Conservation (phyloP, 2,888 invertebrate species). For the Agelastica alni region DNA sequence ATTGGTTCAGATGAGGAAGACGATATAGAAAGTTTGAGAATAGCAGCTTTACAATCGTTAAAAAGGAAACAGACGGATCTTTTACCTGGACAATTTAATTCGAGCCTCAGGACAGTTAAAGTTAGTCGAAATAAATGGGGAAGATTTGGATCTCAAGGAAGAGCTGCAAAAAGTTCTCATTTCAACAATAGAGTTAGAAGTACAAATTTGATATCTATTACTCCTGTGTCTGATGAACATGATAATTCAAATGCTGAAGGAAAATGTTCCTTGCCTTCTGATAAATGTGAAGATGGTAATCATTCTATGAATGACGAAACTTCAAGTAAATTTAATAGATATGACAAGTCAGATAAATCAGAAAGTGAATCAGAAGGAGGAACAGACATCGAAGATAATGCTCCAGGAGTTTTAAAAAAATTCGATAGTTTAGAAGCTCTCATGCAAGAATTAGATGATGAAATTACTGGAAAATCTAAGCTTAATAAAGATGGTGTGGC, state of each 20-base stretch:
- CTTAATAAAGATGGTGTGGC: constrained; percentile 26
- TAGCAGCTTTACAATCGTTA: constrained; percentile 59
- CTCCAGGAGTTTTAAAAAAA: constrained; percentile 52
- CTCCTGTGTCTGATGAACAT: constrained; percentile 50
- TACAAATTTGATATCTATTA: constrained; percentile 60
- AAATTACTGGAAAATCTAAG: constrained; percentile 52
- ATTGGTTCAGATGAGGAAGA: constrained; percentile 59
- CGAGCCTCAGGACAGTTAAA: constrained; percentile 13
- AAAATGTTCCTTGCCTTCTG: no score
- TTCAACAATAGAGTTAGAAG: constrained; percentile 48
- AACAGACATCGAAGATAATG: constrained; percentile 34
- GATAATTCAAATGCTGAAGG: constrained; percentile 48
- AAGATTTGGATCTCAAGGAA: constrained; percentile 33
- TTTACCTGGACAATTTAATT: constrained; percentile 12
- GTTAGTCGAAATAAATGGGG: constrained; percentile 36
- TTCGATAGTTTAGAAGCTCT: constrained; percentile 59
- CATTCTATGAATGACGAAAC: constrained; percentile 38
- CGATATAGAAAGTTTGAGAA: constrained; percentile 58
- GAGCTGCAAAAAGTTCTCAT: constrained; percentile 34
- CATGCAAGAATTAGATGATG: constrained; percentile 61
- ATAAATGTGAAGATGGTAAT: constrained; percentile 19
- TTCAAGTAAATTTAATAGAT: constrained; percentile 59
- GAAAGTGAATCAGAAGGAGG: constrained; percentile 55
- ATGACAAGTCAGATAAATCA: constrained; percentile 57
- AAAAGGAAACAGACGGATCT: constrained; percentile 40